phyloP scores from a whole-genome alignment of 2,888 invertebrate genomes.

The Elysia crispata region DNA sequence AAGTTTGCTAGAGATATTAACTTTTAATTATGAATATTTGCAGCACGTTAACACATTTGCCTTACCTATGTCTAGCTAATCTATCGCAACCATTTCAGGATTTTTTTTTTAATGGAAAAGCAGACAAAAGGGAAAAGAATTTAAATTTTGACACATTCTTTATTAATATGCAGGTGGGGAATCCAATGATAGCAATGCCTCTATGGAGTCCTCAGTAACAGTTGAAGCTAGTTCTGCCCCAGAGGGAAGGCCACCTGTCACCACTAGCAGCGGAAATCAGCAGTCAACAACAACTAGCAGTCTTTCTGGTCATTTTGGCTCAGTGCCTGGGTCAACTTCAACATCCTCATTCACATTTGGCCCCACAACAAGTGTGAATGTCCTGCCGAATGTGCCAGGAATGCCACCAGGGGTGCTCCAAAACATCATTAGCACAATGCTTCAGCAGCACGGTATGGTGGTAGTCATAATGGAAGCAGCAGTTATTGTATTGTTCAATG shows the following conservation, averaged over 20 bases:
- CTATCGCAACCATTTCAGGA: too few species aligned
- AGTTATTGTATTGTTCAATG: too few species aligned
- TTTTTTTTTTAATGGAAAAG: too few species aligned
- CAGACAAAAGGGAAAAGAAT: too few species aligned
- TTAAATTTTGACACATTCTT: too few species aligned
- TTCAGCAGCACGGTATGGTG: constrained; percentile 53
- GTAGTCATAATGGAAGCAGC: background rate
- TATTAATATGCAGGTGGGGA: background rate
- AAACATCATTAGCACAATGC: constrained; percentile 52
- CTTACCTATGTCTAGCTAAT: background rate
- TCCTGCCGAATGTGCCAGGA: constrained; percentile 49
- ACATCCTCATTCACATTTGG: constrained; percentile 37
- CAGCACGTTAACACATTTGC: background rate
- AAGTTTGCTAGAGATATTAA: too few species aligned
- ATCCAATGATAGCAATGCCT: background rate
- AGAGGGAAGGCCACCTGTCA: background rate
- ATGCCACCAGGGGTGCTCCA: constrained; percentile 52
- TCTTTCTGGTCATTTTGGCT: background rate
- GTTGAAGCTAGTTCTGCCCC: background rate
- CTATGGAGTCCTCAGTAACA: background rate
- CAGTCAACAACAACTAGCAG: background rate
- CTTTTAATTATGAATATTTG: background rate
- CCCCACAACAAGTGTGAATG: constrained; percentile 34
- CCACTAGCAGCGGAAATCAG: too few species aligned
- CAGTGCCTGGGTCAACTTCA: constrained; percentile 28